These are phyloP conservation scores for Drosophila arizonae DNA, from an alignment of 1,140 invertebrate genomes.

Conservation along the genomic window DNA sequence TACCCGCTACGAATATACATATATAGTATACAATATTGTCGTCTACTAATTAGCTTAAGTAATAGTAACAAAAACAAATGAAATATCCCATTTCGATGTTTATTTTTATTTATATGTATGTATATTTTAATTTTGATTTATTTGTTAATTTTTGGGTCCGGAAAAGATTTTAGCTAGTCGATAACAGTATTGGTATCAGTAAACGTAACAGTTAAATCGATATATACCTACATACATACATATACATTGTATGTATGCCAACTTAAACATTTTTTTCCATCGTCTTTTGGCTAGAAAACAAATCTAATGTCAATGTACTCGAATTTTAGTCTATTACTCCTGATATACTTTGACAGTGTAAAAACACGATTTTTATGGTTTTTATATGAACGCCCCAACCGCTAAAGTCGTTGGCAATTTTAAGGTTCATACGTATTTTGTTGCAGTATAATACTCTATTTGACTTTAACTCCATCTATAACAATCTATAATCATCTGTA, in stretches of 20 bases:
- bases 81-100: not conserved
- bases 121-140: not conserved
- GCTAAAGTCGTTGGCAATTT: conserved; percentile 80
- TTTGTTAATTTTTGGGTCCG: conserved; percentile 27
- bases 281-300: conserved; percentile 68
- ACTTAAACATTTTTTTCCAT: conserved; percentile 31
- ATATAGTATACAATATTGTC: conserved; percentile 16
- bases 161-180: conserved; percentile 28
- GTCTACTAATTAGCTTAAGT: conserved; percentile 46
- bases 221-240: conserved; percentile 12
- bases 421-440: conserved; percentile 68
- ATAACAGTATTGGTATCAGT: conserved; percentile 20
- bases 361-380: conserved; percentile 52
- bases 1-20: conserved; percentile 19
- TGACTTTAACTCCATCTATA: not conserved
- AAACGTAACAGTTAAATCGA: conserved; percentile 20
- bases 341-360: conserved; percentile 83
- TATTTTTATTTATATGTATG: not conserved
- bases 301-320: conserved; percentile 76
- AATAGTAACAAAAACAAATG: conserved; percentile 3
- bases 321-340: conserved; percentile 83
- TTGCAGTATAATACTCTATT: conserved; percentile 23
- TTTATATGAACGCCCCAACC: conserved; percentile 47
- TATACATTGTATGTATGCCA: conserved; percentile 1
- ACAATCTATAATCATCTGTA: not conserved